Percentiles rank a stretch among this genome's conserved stretches.
Evolutionary conservation across 2,113 vertebrate genomes (phyloP).

Genomic region (Tachysurus vachellii): DNA sequence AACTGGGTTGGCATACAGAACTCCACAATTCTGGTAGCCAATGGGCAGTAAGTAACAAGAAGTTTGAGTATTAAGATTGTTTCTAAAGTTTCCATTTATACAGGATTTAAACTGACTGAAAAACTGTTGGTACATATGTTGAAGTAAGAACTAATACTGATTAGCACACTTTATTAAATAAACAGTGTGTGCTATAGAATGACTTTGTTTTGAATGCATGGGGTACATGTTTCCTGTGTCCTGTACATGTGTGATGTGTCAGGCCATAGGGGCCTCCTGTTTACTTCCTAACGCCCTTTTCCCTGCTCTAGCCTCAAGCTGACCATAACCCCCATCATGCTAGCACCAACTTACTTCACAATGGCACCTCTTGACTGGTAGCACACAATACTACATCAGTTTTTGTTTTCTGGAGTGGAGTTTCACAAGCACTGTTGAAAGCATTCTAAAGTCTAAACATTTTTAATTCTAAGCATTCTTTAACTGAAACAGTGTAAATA

Average conservation of each 20-base stretch:
- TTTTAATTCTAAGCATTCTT: too few relatives aligned
- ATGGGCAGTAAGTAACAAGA: not conserved
- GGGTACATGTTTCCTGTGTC: conserved; percentile 6
- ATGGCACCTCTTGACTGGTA: not conserved
- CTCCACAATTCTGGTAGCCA: not conserved
- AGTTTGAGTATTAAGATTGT: not conserved
- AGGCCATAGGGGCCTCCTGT: not conserved
- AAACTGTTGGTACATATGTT: not conserved
- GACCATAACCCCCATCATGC: not conserved
- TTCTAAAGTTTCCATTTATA: not conserved
- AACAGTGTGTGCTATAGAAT: not conserved
- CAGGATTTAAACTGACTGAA: not conserved
- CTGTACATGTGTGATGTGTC: not conserved
- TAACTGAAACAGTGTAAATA: too few relatives aligned
- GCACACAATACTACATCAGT: not conserved
- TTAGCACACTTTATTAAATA: not conserved
- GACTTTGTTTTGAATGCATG: not conserved
- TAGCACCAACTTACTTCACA: not conserved
- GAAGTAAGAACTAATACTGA: not conserved
- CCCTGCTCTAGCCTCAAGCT: not conserved
- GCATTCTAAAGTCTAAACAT: too few relatives aligned
- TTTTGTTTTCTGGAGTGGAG: too few relatives aligned
- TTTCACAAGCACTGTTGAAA: too few relatives aligned
- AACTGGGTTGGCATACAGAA: not conserved
- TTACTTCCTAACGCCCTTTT: not conserved